Evolutionary conservation across 1,140 invertebrate species (phyloP), one percentile per base, ranked within the genome.

Genomic region (Archegozetes longisetosus): DNA sequence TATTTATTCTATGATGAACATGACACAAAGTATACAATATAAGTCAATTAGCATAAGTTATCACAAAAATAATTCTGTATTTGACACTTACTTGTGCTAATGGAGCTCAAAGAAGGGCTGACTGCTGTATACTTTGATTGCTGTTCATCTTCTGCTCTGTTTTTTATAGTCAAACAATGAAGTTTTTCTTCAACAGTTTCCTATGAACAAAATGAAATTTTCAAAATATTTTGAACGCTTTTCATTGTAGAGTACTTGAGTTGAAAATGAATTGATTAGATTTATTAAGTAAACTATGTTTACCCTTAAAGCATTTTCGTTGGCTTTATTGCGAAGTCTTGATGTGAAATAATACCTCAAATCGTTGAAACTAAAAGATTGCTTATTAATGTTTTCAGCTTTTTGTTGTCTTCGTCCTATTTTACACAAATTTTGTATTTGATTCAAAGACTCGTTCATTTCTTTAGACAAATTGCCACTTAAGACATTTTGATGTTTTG

Each of bases 381-480:
- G 25, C 12, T 29, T 28, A 12, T 49, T 46, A 14, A 47, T 46
- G 29, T 49, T 20, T 17, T 51, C 32, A 2, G 17, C 40, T 12
- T 57, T 23, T 12, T 24, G 49, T 20, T 57, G 29, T 47, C 29
- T 49, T 47, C 13, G 20, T 14, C 32, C 53, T 20, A 2, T 17
- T 1, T 29, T 20, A 24, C 55, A 57, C 22, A 57, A 50, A 29
- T 48, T 57, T 57, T 57, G 40, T 12, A 57, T 57, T 23, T 57
- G 13, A 28, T 48, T 48, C 9, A 57, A 28, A 17, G 55, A 57
- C 40, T 57, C 40, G 9, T 22, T n/a, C 49, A 57, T 23, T 50
- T 57, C 55, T 13, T 57, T 17, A 2, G 55, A 55, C 55, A 57
- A 47, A 47, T 57, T 29, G 14, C 55, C 55, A 17, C 48, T 46